Conservation (phyloP, 2,888 invertebrate genomes). For the Ephialtes manifestator region DNA sequence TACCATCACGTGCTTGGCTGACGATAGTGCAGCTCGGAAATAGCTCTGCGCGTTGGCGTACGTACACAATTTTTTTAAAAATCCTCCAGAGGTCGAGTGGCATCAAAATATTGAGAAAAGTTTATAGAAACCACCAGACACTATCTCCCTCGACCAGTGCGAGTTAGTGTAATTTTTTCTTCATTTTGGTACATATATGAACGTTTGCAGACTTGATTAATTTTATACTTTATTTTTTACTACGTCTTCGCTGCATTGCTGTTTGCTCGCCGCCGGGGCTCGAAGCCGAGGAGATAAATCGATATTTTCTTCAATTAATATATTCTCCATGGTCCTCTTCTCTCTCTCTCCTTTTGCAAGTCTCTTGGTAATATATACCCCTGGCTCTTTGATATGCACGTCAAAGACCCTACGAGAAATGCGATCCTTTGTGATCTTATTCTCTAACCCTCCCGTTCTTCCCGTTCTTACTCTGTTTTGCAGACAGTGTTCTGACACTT, state of each 20-base stretch:
- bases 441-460: not conserved
- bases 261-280: constrained; percentile 20
- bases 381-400: not conserved
- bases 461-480: not conserved
- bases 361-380: not conserved
- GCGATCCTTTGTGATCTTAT: constrained; percentile 8
- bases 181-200: not conserved
- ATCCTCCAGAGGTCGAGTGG: not conserved
- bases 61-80: not conserved
- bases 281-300: not conserved
- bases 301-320: constrained; percentile 23
- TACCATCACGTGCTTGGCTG: constrained; percentile 11
- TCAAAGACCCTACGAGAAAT: constrained; percentile 6
- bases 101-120: constrained; percentile 15
- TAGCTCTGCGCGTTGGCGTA: not conserved
- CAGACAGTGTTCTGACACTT: not conserved
- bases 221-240: constrained; percentile 5
- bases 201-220: not conserved
- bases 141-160: constrained; percentile 8
- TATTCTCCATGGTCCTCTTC: not conserved
- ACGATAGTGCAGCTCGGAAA: not conserved
- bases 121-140: not conserved
- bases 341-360: not conserved
- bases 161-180: not conserved
- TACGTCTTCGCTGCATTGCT: not conserved